phyloP scores from a whole-genome alignment of 2,113 vertebrate genomes.

The Montifringilla adamsi region DNA sequence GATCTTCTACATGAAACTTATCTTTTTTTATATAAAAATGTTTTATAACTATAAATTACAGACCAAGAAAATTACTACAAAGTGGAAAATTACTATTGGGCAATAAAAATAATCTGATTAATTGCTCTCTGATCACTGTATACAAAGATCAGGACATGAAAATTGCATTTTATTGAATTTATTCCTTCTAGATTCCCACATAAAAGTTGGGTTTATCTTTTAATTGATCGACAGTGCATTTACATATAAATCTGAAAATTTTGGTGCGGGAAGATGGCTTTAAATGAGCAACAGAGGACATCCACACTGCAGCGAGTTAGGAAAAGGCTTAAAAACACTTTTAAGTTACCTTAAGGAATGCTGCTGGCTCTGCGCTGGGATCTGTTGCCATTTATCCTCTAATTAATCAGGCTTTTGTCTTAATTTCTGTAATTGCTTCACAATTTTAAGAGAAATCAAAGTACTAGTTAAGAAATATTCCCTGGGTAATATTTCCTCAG shows the following conservation, averaged over 20 bases:
- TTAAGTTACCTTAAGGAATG: background rate
- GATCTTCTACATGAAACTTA: background rate
- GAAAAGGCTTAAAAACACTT: background rate
- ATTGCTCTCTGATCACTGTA: slow-evolving; percentile 19
- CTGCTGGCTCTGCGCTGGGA: background rate
- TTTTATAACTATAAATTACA: background rate
- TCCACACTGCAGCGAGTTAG: background rate
- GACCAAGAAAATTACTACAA: background rate
- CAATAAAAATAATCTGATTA: slow-evolving; percentile 11
- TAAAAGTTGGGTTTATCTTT: slow-evolving; percentile 53
- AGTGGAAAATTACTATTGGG: background rate
- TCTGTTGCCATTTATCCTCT: background rate
- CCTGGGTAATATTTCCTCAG: background rate
- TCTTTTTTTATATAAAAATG: background rate
- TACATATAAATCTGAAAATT: slow-evolving; percentile 55
- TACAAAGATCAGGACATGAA: background rate
- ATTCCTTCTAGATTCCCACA: background rate
- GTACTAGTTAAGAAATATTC: background rate
- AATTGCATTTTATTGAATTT: background rate
- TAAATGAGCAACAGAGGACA: background rate
- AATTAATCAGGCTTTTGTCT: background rate
- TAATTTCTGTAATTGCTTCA: background rate
- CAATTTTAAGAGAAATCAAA: background rate
- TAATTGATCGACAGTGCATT: slow-evolving; percentile 55
- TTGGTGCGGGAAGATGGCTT: background rate